Base-by-base conservation (phyloP, 2,113 vertebrate genomes). In the Malurus elegans region DNA sequence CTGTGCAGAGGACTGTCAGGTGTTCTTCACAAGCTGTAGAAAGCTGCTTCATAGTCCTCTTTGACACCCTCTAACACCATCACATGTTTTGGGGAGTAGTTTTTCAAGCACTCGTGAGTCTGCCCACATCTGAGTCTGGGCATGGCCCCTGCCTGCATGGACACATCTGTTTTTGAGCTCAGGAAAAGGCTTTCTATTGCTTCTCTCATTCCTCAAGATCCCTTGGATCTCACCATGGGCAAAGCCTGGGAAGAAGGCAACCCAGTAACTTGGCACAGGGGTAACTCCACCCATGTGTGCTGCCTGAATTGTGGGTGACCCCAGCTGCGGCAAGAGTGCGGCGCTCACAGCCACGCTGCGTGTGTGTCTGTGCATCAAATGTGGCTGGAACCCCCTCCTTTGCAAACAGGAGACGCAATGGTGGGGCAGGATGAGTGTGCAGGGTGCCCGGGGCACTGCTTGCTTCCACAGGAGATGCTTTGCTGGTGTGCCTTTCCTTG, bases 81-180 rank as follows among this genome's bases (percentile, higher is more conserved):
- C 32, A 42, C 14, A 2, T n/a, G 13, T 75, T 69, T 71, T 10
- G 25, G 71, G 65, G 25, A 31, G 34, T 5, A 32, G n/a, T 9
- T 70, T 29, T 80, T 70, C 44, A 74, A 58, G 53, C 9, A 66
- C 57, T 34, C 0, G 0, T 45, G 70, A 34, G 18, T 44, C 36
- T 92, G 45, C 14, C 38, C 51, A 18, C 26, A 36, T 14, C 5
- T 0, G 5, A 12, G 3, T 25, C 51, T 78, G 29, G 14, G 18
- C 34, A 29, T 4, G 2, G 23, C 15, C n/a, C 10, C 44, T 47
- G 38, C 65, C 18, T 0, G 0, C 0, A 0, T 5, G 23, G 40
- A 48, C 42, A n/a, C 10, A 13, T 50, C 36, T 73, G 3, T 66
- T 82, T 29, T 54, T 67, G 12, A 61, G 6, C 23, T 79, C 31